A percentile compares a stretch with the other conserved stretches of the same genome.
Evolutionary conservation across 2,888 invertebrate genomes (phyloP).

Genomic region (Phortica okadai): DNA sequence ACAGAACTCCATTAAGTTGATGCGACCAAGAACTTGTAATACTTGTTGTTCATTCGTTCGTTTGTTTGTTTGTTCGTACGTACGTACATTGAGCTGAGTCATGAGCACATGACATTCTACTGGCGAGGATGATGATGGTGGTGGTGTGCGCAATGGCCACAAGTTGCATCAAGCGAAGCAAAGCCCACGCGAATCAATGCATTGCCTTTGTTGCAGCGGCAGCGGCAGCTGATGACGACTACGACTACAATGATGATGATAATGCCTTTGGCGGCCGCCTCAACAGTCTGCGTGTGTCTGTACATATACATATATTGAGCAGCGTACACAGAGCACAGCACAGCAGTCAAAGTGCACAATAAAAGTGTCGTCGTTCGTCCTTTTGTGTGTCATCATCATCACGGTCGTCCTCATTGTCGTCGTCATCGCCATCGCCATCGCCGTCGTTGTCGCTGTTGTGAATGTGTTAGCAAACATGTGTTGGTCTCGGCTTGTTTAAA

Average conservation of each 20-base stretch:
- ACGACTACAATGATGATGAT: constrained; percentile 4
- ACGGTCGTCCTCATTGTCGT: background rate
- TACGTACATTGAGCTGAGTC: too few relatives aligned
- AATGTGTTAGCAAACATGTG: constrained; percentile 19
- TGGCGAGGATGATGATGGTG: constrained; percentile 3
- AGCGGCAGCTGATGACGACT: constrained; percentile 32
- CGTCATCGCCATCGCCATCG: background rate
- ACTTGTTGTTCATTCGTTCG: constrained; percentile 43
- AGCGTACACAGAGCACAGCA: background rate
- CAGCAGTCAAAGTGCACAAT: constrained; percentile 16
- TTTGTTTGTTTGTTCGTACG: constrained; percentile 64
- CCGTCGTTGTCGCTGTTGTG: background rate
- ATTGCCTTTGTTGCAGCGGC: constrained; percentile 36
- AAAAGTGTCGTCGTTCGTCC: constrained; percentile 16
- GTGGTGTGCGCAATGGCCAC: constrained; percentile 30
- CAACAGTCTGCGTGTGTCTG: background rate
- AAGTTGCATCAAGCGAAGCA: constrained; percentile 12
- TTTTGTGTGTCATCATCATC: constrained; percentile 16
- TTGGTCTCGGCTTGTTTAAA: background rate
- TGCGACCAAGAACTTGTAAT: constrained; percentile 59
- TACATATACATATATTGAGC: background rate
- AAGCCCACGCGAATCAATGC: constrained; percentile 31
- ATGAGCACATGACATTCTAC: constrained; percentile 21
- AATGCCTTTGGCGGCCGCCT: constrained; percentile 24
- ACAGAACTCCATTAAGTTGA: constrained; percentile 68